phyloP scores from a whole-genome alignment of 2,888 invertebrate genomes.

The Eupsilia transversa region DNA sequence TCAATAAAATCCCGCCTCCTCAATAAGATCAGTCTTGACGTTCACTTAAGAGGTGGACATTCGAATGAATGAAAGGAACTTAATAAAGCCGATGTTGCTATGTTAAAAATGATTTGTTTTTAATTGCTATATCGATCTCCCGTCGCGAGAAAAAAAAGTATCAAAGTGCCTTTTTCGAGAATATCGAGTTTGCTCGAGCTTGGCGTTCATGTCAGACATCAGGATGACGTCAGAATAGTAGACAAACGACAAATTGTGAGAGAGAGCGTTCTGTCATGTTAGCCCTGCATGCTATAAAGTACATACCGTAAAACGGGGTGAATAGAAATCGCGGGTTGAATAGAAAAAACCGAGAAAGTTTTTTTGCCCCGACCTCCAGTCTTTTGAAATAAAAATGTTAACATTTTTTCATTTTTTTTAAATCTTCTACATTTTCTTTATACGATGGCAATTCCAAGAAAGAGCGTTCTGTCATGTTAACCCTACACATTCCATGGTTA shows the following conservation, averaged over 20 bases:
- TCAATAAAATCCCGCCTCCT: neutral
- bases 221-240: neutral
- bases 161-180: neutral
- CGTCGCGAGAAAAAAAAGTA: neutral
- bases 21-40: no score
- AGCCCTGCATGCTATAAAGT: no score
- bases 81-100: neutral
- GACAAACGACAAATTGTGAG: neutral
- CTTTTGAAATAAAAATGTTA: slow-evolving; percentile 1
- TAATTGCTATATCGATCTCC: neutral
- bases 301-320: no score
- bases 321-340: no score
- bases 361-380: slow-evolving; percentile 1
- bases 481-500: no score
- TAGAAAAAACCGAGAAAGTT: no score
- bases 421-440: slow-evolving; percentile 5
- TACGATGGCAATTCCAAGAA: neutral
- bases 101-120: neutral
- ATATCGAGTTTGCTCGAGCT: no score
- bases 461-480: no score
- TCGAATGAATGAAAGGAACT: neutral
- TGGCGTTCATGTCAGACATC: neutral
- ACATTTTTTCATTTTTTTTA: neutral
- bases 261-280: neutral
- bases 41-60: neutral